phyloP scores from a whole-genome alignment of 2,113 vertebrate species.

The Caretta caretta region DNA sequence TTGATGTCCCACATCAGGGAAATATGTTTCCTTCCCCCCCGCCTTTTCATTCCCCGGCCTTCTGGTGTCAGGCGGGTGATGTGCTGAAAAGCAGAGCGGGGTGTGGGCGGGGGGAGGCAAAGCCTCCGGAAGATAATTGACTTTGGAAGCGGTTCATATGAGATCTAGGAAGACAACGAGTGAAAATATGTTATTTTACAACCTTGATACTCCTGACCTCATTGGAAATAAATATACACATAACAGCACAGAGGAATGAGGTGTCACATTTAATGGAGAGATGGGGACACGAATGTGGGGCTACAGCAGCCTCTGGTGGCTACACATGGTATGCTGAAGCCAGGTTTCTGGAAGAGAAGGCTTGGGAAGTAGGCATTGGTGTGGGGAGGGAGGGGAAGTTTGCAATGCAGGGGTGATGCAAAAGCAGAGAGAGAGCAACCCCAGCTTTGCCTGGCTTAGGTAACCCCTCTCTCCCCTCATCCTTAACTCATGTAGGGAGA shows the following conservation, averaged over 20 bases:
- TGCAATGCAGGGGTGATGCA: rapidly evolving
- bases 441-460: rapidly evolving
- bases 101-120: neutral
- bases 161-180: conserved; percentile 75
- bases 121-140: conserved; percentile 70
- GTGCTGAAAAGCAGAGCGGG: neutral
- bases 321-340: rapidly evolving
- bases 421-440: neutral
- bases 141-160: conserved; percentile 58
- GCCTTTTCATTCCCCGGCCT: neutral
- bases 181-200: conserved; percentile 82
- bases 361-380: neutral
- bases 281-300: neutral
- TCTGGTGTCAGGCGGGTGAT: neutral
- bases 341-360: rapidly evolving
- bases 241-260: neutral
- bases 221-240: conserved; percentile 71
- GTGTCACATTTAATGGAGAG: neutral
- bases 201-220: conserved; percentile 81
- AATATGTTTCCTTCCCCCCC: neutral
- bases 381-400: neutral
- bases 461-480: rapidly evolving
- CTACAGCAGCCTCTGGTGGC: conserved; percentile 70
- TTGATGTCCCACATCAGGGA: neutral
- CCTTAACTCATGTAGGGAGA: neutral